Conservation (phyloP, 2,113 vertebrate species). For the Bubalus kerabau region DNA sequence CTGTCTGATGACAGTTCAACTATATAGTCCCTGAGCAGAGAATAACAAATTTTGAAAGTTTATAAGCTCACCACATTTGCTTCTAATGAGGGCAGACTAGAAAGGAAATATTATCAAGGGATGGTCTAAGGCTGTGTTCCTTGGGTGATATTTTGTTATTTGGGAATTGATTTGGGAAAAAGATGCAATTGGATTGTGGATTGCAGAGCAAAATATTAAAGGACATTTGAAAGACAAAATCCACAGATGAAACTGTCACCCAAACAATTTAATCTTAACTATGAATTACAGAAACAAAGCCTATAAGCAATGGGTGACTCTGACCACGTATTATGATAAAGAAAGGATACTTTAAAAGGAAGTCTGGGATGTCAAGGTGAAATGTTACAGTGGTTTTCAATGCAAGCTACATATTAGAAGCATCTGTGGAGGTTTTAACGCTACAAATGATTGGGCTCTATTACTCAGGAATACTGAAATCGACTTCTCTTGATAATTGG, state of each 20-base stretch:
- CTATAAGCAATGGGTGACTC: not conserved
- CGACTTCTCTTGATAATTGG: conserved; percentile 26
- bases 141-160: not conserved
- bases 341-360: not conserved
- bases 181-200: fast-evolving
- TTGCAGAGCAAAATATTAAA: not conserved
- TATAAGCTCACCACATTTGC: not conserved
- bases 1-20: not conserved
- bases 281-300: not conserved
- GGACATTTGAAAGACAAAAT: not conserved
- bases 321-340: not conserved
- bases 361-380: not conserved
- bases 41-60: not conserved
- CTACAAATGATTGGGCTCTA: not conserved
- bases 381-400: not conserved
- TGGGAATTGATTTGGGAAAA: not conserved
- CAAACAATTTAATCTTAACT: not conserved
- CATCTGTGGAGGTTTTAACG: not conserved
- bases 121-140: not conserved
- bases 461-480: not conserved
- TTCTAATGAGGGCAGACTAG: not conserved
- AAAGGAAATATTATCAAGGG: not conserved
- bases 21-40: not conserved
- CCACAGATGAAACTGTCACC: not conserved
- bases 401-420: not conserved